These are phyloP conservation scores for Chascanopsetta lugubris DNA, from an alignment of 2,113 vertebrate genomes.

Conservation along the genomic window DNA sequence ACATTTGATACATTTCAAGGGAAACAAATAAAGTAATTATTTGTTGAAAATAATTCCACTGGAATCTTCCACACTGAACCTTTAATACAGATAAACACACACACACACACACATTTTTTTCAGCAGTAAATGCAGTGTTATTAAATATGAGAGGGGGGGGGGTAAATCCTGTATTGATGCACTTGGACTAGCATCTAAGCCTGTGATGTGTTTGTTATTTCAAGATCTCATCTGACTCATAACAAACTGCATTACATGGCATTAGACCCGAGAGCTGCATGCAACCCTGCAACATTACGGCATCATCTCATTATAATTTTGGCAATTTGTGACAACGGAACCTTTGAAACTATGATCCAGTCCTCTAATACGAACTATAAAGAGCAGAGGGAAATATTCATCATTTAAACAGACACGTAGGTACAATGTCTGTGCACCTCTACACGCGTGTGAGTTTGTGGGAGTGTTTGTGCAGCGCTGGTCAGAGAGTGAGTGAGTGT, in stretches of 20 bases:
- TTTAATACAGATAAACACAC: too few relatives aligned
- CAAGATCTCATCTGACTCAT: slow-evolving; percentile 7
- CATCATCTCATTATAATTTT: slow-evolving; percentile 21
- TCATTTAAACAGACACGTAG: slow-evolving; percentile 20
- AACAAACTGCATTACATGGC: slow-evolving; percentile 18
- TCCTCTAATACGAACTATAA: background rate
- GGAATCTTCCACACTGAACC: too few relatives aligned
- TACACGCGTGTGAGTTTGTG: background rate
- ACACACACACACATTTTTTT: background rate
- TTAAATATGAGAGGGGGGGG: background rate
- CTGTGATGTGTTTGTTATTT: slow-evolving; percentile 10
- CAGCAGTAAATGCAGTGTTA: background rate
- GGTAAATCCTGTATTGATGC: too few relatives aligned
- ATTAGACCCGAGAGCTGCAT: background rate
- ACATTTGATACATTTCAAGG: too few relatives aligned
- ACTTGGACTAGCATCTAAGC: slow-evolving; percentile 11
- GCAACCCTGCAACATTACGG: slow-evolving; percentile 1
- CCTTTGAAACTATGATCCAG: background rate
- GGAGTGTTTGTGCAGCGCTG: background rate
- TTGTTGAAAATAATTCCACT: too few relatives aligned
- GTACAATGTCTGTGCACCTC: slow-evolving; percentile 26
- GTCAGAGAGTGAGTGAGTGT: background rate
- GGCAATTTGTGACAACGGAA: slow-evolving; percentile 9
- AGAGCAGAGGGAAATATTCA: background rate
- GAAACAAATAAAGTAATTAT: too few relatives aligned